Evolutionary conservation across 2,113 vertebrate genomes (phyloP), one percentile per base, ranked within the genome.

Genomic region (Melanotaenia duboulayi): DNA sequence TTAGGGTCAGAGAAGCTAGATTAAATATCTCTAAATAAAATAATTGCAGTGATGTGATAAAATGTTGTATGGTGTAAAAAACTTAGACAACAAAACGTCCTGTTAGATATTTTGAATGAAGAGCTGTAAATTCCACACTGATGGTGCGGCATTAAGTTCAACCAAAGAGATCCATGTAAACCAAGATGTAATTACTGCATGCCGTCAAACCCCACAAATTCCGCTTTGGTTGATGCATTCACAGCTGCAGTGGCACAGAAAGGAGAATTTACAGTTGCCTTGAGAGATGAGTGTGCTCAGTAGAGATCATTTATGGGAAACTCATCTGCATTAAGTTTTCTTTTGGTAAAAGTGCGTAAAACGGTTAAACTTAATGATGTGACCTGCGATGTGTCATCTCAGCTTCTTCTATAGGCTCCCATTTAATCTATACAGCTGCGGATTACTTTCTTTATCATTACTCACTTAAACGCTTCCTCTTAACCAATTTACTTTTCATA

Each of bases 121-220:
- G 74, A 80, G 55, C 65, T 32, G 24, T 86, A 78, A 83, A 83
- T 76, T 42, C 60, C 59, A 73, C 39, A 67, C 23, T 73, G 64
- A 66, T 60, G 7, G 54, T 46, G 62, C 61, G 39, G 58, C 64
- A 37, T 66, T 49, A 82, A 77, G 57, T 57, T 58, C 87, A 77
- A 84, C 63, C 86, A 40, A 74, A 67, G 42, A 28, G 35, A 48
- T 59, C 49, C 71, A 74, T 66, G 52, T 81, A 78, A 83, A 86
- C 73, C 8, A 13, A 10, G 12, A 66, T 73, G 71, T 50, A 80
- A 76, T 71, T 76, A 72, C 70, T 83, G 65, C 72, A 67, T 76
- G 60, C 46, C 59, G 64, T 78, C 70, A 74, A 58, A 70, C 22
- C 51, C 37, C 13, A 51, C 42, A 65, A n/a, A 66, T 73, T 72